Percentiles rank a stretch among this genome's conserved stretches.
These are phyloP conservation scores for Peromyscus nudipes DNA, from an alignment of 2,797 vertebrate genomes.

Conservation along the genomic window DNA sequence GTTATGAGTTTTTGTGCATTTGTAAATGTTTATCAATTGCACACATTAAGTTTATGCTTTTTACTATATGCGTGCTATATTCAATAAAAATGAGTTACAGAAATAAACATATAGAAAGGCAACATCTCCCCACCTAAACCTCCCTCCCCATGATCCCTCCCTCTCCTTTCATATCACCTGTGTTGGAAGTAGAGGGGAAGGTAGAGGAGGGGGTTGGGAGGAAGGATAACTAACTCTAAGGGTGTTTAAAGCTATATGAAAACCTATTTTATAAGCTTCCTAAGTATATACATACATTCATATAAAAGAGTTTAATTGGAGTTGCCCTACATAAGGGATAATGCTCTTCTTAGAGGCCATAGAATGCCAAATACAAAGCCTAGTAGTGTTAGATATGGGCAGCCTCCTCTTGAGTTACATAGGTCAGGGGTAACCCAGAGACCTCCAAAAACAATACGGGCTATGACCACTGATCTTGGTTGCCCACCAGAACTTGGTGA, in stretches of 20 bases:
- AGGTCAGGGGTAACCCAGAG: not conserved
- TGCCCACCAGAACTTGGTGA: not conserved
- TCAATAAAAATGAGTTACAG: slow-evolving; percentile 53
- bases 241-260: not conserved
- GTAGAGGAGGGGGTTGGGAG: not conserved
- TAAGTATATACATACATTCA: not conserved
- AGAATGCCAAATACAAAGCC: not conserved
- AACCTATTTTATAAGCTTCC: not conserved
- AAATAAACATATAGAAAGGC: slow-evolving; percentile 33
- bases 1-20: not conserved
- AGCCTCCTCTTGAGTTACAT: not conserved
- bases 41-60: not conserved
- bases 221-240: not conserved
- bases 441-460: not conserved
- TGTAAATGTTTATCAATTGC: not conserved
- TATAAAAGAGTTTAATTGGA: not conserved
- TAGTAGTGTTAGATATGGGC: not conserved
- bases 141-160: not conserved
- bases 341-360: not conserved
- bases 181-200: not conserved
- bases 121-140: not conserved
- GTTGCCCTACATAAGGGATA: not conserved
- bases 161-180: not conserved
- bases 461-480: not conserved
- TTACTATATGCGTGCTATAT: not conserved